Evolutionary conservation across 2,113 vertebrate species (phyloP).

Genomic region (Antechinus flavipes): DNA sequence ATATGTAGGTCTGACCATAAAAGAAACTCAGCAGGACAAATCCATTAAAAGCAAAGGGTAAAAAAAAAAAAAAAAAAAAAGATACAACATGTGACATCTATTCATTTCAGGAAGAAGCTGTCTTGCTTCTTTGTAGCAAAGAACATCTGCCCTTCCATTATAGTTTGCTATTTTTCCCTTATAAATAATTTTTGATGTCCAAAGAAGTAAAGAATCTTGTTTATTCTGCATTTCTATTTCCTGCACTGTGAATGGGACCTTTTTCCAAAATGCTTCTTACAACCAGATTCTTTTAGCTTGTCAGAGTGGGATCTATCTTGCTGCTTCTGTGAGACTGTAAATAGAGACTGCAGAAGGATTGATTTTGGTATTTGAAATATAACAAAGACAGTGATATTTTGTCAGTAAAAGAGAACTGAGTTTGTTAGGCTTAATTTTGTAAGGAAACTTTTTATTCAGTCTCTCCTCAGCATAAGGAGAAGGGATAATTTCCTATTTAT

Average conservation of each 20-base stretch:
- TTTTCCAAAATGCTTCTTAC: not conserved
- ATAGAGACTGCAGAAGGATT: not conserved
- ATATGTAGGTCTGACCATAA: not conserved
- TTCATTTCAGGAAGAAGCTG: not conserved
- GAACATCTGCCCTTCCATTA: not conserved
- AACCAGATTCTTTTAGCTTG: not conserved
- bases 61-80: not conserved
- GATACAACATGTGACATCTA: not conserved
- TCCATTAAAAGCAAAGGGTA: not conserved
- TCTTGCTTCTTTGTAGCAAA: not conserved
- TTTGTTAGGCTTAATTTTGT: not conserved
- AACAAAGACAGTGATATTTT: not conserved
- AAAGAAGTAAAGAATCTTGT: not conserved
- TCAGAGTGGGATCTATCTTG: not conserved
- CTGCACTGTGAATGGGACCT: not conserved
- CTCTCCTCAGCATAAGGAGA: not conserved
- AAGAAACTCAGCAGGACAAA: not conserved
- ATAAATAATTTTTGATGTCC: not conserved
- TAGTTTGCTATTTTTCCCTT: not conserved
- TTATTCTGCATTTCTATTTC: not conserved
- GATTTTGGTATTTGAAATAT: not conserved
- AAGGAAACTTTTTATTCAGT: not conserved
- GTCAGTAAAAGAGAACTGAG: not conserved
- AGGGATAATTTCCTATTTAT: not conserved
- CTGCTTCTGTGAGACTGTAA: not conserved